These are phyloP conservation scores for Ectropis crepuscularia DNA, from an alignment of 2,888 invertebrate genomes.

Conservation along the genomic window DNA sequence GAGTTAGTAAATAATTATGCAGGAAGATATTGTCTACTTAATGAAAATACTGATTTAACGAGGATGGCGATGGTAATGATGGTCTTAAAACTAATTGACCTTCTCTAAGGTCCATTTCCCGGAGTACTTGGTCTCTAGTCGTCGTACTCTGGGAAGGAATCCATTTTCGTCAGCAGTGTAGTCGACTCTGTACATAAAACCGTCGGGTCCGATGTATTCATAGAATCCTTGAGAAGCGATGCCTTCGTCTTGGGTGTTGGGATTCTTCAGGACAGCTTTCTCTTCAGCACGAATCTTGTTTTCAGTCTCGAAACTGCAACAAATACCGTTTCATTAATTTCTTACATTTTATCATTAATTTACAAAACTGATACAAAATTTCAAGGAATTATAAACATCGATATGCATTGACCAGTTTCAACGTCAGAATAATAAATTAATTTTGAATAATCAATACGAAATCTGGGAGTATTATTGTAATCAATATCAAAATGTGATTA, in stretches of 20 bases:
- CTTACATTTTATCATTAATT: constrained; percentile 14
- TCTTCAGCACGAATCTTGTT: constrained; percentile 83
- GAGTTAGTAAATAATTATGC: constrained; percentile 25
- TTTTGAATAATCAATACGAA: constrained; percentile 17
- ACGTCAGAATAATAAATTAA: constrained; percentile 16
- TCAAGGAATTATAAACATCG: constrained; percentile 8
- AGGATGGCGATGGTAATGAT: constrained; percentile 47
- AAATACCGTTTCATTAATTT: constrained; percentile 8
- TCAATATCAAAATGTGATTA: constrained; percentile 30
- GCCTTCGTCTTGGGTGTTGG: constrained; percentile 78
- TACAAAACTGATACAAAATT: neutral
- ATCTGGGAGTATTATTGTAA: constrained; percentile 24
- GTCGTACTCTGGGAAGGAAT: constrained; percentile 76
- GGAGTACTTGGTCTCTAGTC: constrained; percentile 78
- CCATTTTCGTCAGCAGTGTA: constrained; percentile 83
- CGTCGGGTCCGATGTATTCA: constrained; percentile 83
- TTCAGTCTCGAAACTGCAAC: constrained; percentile 80
- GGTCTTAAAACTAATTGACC: constrained; percentile 60
- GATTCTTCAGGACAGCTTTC: constrained; percentile 78
- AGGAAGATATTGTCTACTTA: constrained; percentile 57
- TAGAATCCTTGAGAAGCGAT: constrained; percentile 81
- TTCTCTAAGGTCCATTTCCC: constrained; percentile 80
- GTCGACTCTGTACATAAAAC: constrained; percentile 81
- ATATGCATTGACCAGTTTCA: constrained; percentile 19
- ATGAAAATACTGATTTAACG: constrained; percentile 74